Conservation (phyloP, 2,113 vertebrate species). For the Misgurnus anguillicaudatus region DNA sequence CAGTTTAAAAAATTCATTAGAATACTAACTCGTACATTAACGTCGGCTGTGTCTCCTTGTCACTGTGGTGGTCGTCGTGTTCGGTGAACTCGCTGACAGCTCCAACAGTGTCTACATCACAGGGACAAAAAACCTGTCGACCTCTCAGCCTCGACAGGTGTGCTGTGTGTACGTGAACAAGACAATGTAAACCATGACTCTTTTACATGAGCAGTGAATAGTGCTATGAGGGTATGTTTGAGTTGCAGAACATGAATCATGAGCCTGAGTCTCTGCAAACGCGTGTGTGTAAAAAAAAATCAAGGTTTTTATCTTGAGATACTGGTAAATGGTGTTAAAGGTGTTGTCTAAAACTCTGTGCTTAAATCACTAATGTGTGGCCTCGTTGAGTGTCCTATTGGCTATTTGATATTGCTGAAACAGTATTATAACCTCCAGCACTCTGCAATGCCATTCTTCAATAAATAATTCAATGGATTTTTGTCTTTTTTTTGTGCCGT, state of each 20-base stretch:
- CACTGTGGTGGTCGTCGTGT: slow-evolving; percentile 13
- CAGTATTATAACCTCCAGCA: too few species aligned
- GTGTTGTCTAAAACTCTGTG: too few species aligned
- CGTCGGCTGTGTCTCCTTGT: neutral
- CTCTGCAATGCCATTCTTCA: too few species aligned
- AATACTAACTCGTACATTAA: neutral
- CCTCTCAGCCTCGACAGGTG: slow-evolving; percentile 24
- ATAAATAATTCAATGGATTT: too few species aligned
- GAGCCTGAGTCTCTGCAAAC: neutral
- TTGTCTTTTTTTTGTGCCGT: too few species aligned
- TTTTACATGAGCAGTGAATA: slow-evolving; percentile 9
- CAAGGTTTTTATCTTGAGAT: too few species aligned
- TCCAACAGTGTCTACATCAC: slow-evolving; percentile 22
- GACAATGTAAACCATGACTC: neutral
- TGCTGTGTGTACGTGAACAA: neutral
- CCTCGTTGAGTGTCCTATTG: too few species aligned
- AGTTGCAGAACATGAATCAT: slow-evolving; percentile 1
- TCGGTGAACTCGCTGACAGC: neutral
- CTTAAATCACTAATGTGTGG: too few species aligned
- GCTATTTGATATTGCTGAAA: too few species aligned
- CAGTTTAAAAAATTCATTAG: neutral
- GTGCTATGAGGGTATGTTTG: slow-evolving; percentile 8
- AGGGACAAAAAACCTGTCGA: slow-evolving; percentile 16
- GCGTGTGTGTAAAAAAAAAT: neutral
- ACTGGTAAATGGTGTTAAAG: too few species aligned